Evolutionary conservation across 1,140 invertebrate genomes (phyloP).

Genomic region (Himalopsyche phryganea): DNA sequence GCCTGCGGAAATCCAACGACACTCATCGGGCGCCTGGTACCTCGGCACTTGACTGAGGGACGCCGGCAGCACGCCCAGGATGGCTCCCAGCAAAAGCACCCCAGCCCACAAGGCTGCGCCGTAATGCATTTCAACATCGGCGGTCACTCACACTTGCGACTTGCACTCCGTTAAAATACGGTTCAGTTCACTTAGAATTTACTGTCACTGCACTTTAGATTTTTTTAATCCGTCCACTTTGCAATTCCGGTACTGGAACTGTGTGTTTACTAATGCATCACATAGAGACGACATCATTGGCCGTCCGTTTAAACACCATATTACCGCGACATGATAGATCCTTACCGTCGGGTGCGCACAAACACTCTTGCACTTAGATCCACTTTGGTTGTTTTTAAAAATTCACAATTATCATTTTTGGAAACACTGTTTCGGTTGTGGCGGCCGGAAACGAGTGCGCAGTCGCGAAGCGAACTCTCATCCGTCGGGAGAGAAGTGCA

Average conservation of each 20-base stretch:
- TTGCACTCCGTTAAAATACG: not conserved
- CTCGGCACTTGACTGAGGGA: constrained; percentile 46
- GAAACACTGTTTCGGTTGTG: no score
- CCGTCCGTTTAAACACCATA: constrained; percentile 7
- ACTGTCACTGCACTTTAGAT: not conserved
- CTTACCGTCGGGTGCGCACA: no score
- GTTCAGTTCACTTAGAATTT: not conserved
- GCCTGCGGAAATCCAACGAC: constrained; percentile 69
- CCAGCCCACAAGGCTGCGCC: constrained; percentile 41
- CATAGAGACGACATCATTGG: constrained; percentile 6
- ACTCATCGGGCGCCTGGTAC: constrained; percentile 82
- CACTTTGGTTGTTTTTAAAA: no score
- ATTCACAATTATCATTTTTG: no score
- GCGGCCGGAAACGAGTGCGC: no score
- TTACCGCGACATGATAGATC: constrained; percentile 12
- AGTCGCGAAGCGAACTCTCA: not conserved
- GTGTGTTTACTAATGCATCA: not conserved
- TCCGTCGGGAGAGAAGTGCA: not conserved
- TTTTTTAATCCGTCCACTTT: not conserved
- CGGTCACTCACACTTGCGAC: constrained; percentile 1
- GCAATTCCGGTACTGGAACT: not conserved
- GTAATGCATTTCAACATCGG: constrained; percentile 20
- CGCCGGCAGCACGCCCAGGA: constrained; percentile 42
- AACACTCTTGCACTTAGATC: no score
- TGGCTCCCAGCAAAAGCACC: constrained; percentile 43